These are phyloP conservation scores for Linepithema humile DNA, from an alignment of 1,140 invertebrate genomes.

Conservation along the genomic window DNA sequence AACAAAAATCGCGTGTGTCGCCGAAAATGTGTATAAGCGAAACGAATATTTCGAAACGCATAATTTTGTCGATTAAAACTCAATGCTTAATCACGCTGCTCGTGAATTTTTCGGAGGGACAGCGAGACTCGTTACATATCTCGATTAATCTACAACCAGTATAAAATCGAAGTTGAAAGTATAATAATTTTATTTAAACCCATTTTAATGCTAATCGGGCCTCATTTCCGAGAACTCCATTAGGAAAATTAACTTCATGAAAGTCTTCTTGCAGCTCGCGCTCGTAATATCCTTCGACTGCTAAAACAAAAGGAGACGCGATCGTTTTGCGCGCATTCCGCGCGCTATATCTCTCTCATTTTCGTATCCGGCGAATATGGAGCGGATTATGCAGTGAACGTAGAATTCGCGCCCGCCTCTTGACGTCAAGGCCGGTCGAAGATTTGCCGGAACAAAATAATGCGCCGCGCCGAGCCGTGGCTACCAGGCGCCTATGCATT, in stretches of 20 bases:
- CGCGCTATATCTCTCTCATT: slow-evolving; percentile 17
- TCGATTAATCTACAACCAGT: neutral
- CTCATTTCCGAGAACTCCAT: slow-evolving; percentile 41
- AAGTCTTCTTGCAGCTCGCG: slow-evolving; percentile 30
- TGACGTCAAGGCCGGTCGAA: slow-evolving; percentile 30
- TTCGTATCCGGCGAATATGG: slow-evolving; percentile 5
- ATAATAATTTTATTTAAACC: slow-evolving; percentile 39
- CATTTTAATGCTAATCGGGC: slow-evolving; percentile 45
- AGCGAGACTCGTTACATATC: neutral
- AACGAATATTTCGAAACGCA: neutral
- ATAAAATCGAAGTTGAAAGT: slow-evolving; percentile 18
- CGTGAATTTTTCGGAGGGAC: neutral
- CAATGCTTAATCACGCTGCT: neutral
- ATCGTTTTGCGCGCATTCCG: slow-evolving; percentile 23
- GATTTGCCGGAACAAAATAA: slow-evolving; percentile 46
- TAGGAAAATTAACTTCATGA: slow-evolving; percentile 47
- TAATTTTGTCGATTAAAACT: neutral
- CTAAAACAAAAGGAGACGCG: slow-evolving; percentile 35
- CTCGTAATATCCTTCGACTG: slow-evolving; percentile 40
- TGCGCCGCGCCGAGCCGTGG: slow-evolving; percentile 2
- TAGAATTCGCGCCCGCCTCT: slow-evolving; percentile 1
- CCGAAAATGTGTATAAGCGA: neutral
- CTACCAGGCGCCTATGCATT: slow-evolving; percentile 29
- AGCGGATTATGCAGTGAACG: slow-evolving; percentile 31
- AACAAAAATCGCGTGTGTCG: neutral